These are phyloP conservation scores for Melinaea menophilus DNA, from an alignment of 2,888 invertebrate genomes.

Conservation along the genomic window DNA sequence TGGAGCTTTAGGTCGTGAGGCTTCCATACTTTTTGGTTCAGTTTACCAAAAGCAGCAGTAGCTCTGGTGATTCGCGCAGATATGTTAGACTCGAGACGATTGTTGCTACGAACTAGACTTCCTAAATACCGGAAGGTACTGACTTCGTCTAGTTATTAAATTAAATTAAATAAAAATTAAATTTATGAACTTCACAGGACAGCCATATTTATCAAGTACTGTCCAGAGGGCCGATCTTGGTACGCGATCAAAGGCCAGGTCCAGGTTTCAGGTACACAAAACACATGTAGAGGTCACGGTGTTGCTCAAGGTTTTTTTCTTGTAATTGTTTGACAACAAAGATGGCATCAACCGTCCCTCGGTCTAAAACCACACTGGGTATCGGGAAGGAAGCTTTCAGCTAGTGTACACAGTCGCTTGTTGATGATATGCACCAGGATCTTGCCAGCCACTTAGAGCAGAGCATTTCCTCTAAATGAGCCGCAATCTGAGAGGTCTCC, in stretches of 20 bases:
- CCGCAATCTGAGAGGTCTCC: slow-evolving; percentile 7
- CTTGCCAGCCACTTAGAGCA: slow-evolving; percentile 9
- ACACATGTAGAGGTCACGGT: slow-evolving; percentile 2
- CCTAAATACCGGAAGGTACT: slow-evolving; percentile 11
- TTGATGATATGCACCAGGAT: no score
- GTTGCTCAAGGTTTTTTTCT: slow-evolving; percentile 22
- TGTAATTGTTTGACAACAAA: slow-evolving; percentile 21
- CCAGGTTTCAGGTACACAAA: no score
- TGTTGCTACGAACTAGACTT: background rate
- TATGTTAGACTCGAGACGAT: no score
- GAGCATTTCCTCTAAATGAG: slow-evolving; percentile 4
- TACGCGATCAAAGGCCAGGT: no score
- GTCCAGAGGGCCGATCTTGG: slow-evolving; percentile 9
- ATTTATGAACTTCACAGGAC: slow-evolving; percentile 1
- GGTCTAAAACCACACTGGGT: slow-evolving; percentile 26
- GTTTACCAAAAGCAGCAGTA: no score
- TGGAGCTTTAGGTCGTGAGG: slow-evolving; percentile 10
- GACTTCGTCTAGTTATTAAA: slow-evolving; percentile 11
- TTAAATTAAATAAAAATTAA: no score
- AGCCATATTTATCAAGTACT: slow-evolving; percentile 8
- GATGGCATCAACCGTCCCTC: slow-evolving; percentile 27
- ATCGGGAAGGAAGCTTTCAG: slow-evolving; percentile 18
- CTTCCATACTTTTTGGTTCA: no score
- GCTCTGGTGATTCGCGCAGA: no score
- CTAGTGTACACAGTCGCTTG: slow-evolving; percentile 5